Evolutionary conservation across 2,888 invertebrate genomes (phyloP).

Genomic region (Argyresthia goedartella): DNA sequence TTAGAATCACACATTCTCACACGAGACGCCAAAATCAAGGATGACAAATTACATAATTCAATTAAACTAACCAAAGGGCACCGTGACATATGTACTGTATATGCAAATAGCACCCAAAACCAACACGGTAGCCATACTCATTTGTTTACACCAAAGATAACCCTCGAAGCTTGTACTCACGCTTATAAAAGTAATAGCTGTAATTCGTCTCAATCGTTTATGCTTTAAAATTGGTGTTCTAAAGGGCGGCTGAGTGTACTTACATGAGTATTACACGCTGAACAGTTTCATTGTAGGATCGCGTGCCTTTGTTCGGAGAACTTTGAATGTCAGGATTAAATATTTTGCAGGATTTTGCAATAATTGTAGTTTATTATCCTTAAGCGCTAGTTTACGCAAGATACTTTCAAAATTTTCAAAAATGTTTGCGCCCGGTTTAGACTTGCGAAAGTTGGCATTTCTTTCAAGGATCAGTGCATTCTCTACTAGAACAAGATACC

Average conservation of each 20-base stretch:
- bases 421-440: too few relatives aligned
- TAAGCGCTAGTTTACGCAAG: too few relatives aligned
- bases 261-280: slow-evolving; percentile 29
- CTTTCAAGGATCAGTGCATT: too few relatives aligned
- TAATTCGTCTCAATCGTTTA: slow-evolving; percentile 50
- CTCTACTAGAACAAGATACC: too few relatives aligned
- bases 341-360: too few relatives aligned
- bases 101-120: background rate
- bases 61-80: background rate
- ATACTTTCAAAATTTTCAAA: too few relatives aligned
- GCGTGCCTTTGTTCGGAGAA: background rate
- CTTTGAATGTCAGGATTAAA: background rate
- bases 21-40: background rate
- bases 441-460: too few relatives aligned
- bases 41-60: background rate
- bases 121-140: slow-evolving; percentile 35
- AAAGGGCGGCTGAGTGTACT: slow-evolving; percentile 8
- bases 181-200: slow-evolving; percentile 50
- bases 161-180: slow-evolving; percentile 30
- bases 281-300: slow-evolving; percentile 20
- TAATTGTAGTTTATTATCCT: too few relatives aligned
- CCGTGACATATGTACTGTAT: background rate
- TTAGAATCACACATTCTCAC: background rate
- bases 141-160: slow-evolving; percentile 47
- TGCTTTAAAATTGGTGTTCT: slow-evolving; percentile 33